These are phyloP conservation scores for Boloria selene DNA, from an alignment of 2,888 invertebrate genomes.

Conservation along the genomic window DNA sequence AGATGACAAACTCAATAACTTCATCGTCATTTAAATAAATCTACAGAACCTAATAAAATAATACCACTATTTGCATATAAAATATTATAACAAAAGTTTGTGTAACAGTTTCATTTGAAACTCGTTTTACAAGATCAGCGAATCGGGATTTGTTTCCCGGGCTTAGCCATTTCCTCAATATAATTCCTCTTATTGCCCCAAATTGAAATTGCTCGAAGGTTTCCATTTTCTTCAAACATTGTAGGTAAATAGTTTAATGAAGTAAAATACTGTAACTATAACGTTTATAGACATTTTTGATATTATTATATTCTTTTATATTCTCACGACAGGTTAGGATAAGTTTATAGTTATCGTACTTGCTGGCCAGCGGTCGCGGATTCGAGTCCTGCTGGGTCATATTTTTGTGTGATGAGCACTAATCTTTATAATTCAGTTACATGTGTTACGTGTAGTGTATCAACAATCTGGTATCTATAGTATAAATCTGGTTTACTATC, in stretches of 20 bases:
- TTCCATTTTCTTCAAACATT: slow-evolving; percentile 5
- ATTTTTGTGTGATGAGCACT: too few species aligned
- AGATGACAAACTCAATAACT: background rate
- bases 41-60: slow-evolving; percentile 24
- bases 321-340: too few species aligned
- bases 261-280: background rate
- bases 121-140: slow-evolving; percentile 44
- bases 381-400: too few species aligned
- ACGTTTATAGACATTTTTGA: background rate
- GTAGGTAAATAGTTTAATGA: slow-evolving; percentile 9
- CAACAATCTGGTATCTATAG: too few species aligned
- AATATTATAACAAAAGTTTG: slow-evolving; percentile 32
- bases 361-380: too few species aligned
- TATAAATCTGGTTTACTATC: too few species aligned
- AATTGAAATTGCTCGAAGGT: slow-evolving; percentile 47
- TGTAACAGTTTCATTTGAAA: slow-evolving; percentile 45
- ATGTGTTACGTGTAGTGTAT: too few species aligned
- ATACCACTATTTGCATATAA: slow-evolving; percentile 17
- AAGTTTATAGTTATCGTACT: too few species aligned
- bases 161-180: slow-evolving; percentile 45
- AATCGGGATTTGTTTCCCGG: slow-evolving; percentile 47
- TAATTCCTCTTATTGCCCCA: slow-evolving; percentile 50
- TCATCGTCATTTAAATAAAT: background rate
- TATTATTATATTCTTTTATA: too few species aligned
- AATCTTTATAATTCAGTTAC: too few species aligned